Evolutionary conservation across 2,888 invertebrate species (phyloP).

Genomic region (Archaeoteleia sp.): DNA sequence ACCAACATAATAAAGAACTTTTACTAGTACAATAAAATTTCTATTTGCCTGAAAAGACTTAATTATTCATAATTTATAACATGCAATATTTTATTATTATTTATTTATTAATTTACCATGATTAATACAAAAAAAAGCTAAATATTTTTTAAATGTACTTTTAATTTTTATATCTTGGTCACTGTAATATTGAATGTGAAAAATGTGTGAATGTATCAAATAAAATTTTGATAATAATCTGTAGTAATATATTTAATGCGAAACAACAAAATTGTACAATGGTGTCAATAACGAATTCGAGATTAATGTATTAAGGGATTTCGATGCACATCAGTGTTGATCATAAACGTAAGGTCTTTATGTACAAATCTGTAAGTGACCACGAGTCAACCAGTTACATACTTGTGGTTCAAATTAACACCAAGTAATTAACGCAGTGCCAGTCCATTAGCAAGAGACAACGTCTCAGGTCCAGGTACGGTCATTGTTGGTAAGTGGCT

Average conservation of each 20-base stretch:
- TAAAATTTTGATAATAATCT: too few species aligned
- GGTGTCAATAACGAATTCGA: background rate
- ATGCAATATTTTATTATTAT: too few species aligned
- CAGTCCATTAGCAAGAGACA: conserved; percentile 67
- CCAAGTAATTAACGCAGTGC: conserved; percentile 68
- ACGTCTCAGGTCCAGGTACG: conserved; percentile 54
- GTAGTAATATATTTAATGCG: background rate
- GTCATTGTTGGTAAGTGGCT: conserved; percentile 61
- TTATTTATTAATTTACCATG: too few species aligned
- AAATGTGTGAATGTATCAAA: too few species aligned
- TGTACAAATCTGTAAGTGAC: conserved; percentile 19
- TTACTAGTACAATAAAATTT: too few species aligned
- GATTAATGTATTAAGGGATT: background rate
- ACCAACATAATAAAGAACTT: too few species aligned
- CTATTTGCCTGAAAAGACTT: too few species aligned
- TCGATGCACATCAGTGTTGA: background rate
- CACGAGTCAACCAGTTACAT: background rate
- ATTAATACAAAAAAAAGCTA: too few species aligned
- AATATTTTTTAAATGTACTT: too few species aligned
- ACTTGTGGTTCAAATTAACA: conserved; percentile 64
- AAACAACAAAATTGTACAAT: background rate
- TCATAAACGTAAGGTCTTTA: conserved; percentile 31
- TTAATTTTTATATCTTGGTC: too few species aligned
- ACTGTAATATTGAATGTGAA: too few species aligned
- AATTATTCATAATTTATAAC: too few species aligned